Evolutionary conservation across 1,140 invertebrate species (phyloP), one percentile per base, ranked within the genome.

Genomic region (Orchesella cincta): DNA sequence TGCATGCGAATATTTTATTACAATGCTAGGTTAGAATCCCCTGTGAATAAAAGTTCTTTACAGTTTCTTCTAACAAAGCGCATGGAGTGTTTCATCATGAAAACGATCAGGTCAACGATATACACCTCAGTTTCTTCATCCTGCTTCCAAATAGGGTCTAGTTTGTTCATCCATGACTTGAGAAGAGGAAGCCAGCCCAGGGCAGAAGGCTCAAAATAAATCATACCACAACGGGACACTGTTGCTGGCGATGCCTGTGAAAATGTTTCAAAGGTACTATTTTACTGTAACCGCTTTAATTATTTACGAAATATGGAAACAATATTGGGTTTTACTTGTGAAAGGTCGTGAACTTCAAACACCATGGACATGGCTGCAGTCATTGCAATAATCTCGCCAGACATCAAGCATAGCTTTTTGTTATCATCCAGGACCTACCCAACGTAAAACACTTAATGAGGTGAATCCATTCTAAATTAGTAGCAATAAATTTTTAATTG

Each of bases 351-450:
- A 0, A 93, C 93, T 88, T 98, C 95, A 86, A 97, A 97, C 62
- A 98, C 93, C 87, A 97, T 92, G 1, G 94, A 96, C 91, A 96
- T 97, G 16, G 90, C 89, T 74, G 88, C 87, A 1, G 92, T 90
- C 89, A 98, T 92, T 73, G 91, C 90, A 85, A 97, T 95, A 16
- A 96, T 93, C 87, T 98, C 96, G 26, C 93, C 93, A 5, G 93
- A 94, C 76, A 85, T 84, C 89, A 95, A 85, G 81, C 89, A 90
- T 1, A 96, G 86, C 82, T 96, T 97, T 85, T 95, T 96, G 84
- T 96, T 97, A 83, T 97, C 94, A 83, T 97, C 95, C 1, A 97
- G 87, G 31, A 96, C 94, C n/a, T n/a, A n/a, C n/a, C n/a, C n/a
- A n/a, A n/a, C n/a, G n/a, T n/a, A n/a, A n/a, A n/a, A n/a, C n/a